A percentile compares a stretch with the other conserved stretches of the same genome.
These are phyloP conservation scores for Lithophane socia DNA, from an alignment of 2,888 invertebrate genomes.

Conservation along the genomic window DNA sequence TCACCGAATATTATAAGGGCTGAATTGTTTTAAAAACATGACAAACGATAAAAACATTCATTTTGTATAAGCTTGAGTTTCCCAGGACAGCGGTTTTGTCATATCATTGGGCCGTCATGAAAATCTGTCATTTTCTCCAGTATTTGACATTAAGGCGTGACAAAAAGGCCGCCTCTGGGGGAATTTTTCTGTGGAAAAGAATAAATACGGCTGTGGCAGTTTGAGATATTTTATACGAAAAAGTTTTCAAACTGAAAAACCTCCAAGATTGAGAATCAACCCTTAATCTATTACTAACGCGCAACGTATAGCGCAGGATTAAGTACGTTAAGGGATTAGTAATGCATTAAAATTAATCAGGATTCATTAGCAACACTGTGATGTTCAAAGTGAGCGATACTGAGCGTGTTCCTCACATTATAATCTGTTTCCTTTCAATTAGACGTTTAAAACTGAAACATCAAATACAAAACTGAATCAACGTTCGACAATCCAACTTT, in stretches of 20 bases:
- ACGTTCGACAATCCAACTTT: not conserved
- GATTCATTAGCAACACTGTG: not conserved
- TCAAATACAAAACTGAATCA: not conserved
- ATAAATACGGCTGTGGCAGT: not conserved
- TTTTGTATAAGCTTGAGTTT: not conserved
- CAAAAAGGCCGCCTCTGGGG: not conserved
- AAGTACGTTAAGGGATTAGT: constrained; percentile 13
- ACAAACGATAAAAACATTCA: not conserved
- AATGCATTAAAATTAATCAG: constrained; percentile 24
- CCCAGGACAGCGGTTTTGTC: too few species aligned
- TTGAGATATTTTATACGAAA: not conserved
- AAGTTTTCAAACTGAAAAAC: not conserved
- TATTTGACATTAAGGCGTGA: not conserved
- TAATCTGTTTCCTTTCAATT: not conserved
- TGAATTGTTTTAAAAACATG: constrained; percentile 3
- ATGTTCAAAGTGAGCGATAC: not conserved
- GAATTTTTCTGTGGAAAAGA: not conserved
- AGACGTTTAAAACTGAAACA: not conserved
- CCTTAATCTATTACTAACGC: not conserved
- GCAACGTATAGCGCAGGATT: not conserved
- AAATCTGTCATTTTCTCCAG: not conserved
- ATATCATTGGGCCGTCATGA: not conserved
- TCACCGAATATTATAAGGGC: constrained; percentile 11
- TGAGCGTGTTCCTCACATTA: not conserved
- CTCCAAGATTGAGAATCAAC: not conserved